These are phyloP conservation scores for Equus przewalskii DNA, from an alignment of 2,113 vertebrate species.

Conservation along the genomic window DNA sequence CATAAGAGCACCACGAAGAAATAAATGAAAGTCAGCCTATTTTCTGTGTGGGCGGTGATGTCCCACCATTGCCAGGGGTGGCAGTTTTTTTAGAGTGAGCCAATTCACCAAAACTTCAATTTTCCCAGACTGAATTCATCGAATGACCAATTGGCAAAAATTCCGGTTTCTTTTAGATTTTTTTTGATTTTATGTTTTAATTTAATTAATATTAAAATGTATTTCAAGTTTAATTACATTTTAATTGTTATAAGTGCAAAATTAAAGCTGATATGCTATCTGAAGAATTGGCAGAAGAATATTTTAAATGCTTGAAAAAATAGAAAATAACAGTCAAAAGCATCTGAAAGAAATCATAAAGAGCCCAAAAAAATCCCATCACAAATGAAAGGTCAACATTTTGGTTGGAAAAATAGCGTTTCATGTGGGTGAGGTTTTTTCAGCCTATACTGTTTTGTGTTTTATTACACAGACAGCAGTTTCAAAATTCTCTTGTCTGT, in stretches of 20 bases:
- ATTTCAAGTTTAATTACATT: neutral
- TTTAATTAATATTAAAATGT: neutral
- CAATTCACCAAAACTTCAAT: neutral
- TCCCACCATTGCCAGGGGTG: neutral
- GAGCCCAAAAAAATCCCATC: neutral
- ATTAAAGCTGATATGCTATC: neutral
- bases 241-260: neutral
- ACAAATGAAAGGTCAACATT: neutral
- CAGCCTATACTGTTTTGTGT: rapidly evolving
- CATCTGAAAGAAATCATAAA: neutral
- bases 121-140: neutral
- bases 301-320: neutral
- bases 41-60: neutral
- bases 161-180: neutral
- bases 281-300: neutral
- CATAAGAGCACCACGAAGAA: neutral
- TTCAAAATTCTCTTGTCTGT: neutral
- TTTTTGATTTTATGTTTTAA: neutral
- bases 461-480: neutral
- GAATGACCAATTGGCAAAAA: neutral
- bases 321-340: neutral
- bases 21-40: neutral
- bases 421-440: neutral
- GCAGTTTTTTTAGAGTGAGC: neutral
- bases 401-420: neutral